Conservation (phyloP, 2,888 invertebrate genomes). For the Pammene aurita region DNA sequence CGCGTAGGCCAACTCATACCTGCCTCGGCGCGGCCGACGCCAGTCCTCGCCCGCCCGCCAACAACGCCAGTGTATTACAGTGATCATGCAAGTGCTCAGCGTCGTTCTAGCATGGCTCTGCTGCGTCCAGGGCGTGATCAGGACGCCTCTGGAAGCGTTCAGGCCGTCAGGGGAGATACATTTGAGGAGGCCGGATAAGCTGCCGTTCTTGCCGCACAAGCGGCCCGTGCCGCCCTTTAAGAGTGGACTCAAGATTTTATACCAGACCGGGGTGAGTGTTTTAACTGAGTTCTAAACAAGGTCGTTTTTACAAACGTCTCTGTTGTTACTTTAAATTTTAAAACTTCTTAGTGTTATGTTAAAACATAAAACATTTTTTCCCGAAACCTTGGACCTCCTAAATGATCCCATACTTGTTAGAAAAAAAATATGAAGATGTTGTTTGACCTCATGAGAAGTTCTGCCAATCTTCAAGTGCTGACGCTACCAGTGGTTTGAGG, state of each 20-base stretch:
- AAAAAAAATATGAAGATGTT: no score
- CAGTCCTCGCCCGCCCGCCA: slow-evolving; percentile 72
- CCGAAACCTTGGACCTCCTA: no score
- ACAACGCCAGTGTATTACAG: slow-evolving; percentile 56
- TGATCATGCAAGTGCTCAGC: slow-evolving; percentile 71
- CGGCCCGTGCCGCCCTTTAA: slow-evolving; percentile 78
- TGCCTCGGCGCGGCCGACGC: slow-evolving; percentile 69
- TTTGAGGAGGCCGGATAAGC: slow-evolving; percentile 76
- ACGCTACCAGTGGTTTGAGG: no score
- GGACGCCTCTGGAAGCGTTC: slow-evolving; percentile 84
- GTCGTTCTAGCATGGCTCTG: slow-evolving; percentile 69
- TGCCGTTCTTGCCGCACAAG: slow-evolving; percentile 75
- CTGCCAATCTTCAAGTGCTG: no score
- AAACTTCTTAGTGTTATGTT: no score
- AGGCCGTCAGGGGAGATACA: slow-evolving; percentile 76
- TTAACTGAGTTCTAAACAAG: background rate
- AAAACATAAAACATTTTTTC: no score
- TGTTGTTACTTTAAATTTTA: no score
- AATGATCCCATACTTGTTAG: no score
- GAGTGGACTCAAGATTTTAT: slow-evolving; percentile 85
- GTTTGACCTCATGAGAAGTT: no score
- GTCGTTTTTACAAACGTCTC: no score
- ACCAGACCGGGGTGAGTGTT: slow-evolving; percentile 88
- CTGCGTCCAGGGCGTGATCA: slow-evolving; percentile 71
- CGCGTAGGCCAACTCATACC: slow-evolving; percentile 80